Evolutionary conservation across 2,888 invertebrate species (phyloP).

Genomic region (Eremobia ochroleuca): DNA sequence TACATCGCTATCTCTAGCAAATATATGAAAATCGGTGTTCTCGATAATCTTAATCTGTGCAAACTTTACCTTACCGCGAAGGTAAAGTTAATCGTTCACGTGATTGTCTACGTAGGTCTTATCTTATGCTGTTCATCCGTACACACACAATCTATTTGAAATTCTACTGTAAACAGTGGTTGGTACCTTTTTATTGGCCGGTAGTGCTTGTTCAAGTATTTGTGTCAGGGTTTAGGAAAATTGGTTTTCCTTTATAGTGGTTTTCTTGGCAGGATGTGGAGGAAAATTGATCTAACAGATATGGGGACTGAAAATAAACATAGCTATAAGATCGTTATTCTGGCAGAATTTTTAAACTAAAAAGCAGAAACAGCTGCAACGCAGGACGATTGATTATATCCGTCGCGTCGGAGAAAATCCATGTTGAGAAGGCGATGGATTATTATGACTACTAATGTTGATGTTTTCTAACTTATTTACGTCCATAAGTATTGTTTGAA

Average conservation of each 20-base stretch:
- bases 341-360: neutral
- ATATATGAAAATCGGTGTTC: constrained; percentile 59
- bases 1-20: constrained; percentile 43
- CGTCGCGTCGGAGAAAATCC: neutral
- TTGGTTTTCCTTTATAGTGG: neutral
- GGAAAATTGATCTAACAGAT: neutral
- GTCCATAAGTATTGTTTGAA: neutral
- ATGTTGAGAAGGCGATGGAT: neutral
- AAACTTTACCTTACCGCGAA: constrained; percentile 45
- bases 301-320: neutral
- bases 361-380: neutral
- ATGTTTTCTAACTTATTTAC: neutral
- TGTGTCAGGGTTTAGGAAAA: constrained; percentile 47
- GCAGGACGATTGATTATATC: neutral
- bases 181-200: constrained; percentile 35
- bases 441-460: neutral
- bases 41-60: constrained; percentile 61
- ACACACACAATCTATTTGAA: constrained; percentile 49
- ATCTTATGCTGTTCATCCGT: constrained; percentile 56
- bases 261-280: constrained; percentile 12
- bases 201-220: constrained; percentile 41
- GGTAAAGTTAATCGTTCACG: constrained; percentile 57
- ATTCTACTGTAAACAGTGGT: constrained; percentile 31
- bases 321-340: neutral
- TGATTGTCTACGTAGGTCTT: constrained; percentile 54